Evolutionary conservation across 1,140 invertebrate species (phyloP).

Genomic region (Euwallacea fornicatus): DNA sequence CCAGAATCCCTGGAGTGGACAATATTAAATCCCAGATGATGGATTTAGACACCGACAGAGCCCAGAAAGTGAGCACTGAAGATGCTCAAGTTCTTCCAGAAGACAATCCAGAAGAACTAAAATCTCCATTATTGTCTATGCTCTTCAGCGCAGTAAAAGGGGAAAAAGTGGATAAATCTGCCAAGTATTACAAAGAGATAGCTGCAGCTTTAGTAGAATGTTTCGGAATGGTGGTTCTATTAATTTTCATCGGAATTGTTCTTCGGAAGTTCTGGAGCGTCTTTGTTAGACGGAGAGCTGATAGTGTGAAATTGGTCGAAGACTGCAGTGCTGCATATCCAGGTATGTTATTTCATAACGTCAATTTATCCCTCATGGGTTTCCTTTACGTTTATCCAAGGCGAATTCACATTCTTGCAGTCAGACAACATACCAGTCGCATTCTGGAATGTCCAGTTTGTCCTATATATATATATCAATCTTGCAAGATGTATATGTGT

Average conservation of each 20-base stretch:
- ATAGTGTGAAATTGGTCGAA: conserved; percentile 61
- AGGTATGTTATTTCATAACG: conserved; percentile 42
- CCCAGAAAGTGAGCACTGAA: conserved; percentile 62
- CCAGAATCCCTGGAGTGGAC: conserved; percentile 60
- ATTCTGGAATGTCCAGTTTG: conserved; percentile 8
- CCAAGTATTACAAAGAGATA: conserved; percentile 58
- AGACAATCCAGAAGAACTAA: conserved; percentile 52
- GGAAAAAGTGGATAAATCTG: conserved; percentile 56
- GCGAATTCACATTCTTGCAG: conserved; percentile 8
- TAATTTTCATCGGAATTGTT: conserved; percentile 54
- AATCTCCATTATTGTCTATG: conserved; percentile 61
- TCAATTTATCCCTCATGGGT: not conserved
- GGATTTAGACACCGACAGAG: conserved; percentile 63
- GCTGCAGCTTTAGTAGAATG: conserved; percentile 57
- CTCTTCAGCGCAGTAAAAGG: conserved; percentile 61
- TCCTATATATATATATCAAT: no score
- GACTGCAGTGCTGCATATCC: conserved; percentile 54
- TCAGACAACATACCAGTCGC: conserved; percentile 14
- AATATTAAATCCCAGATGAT: conserved; percentile 64
- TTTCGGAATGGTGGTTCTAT: conserved; percentile 58
- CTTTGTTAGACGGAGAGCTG: conserved; percentile 50
- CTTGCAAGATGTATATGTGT: no score
- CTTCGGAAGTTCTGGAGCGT: conserved; percentile 15
- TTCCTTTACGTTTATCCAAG: not conserved
- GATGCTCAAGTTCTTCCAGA: conserved; percentile 57